phyloP scores from a whole-genome alignment of 2,113 vertebrate genomes.

The Sapajus apella region DNA sequence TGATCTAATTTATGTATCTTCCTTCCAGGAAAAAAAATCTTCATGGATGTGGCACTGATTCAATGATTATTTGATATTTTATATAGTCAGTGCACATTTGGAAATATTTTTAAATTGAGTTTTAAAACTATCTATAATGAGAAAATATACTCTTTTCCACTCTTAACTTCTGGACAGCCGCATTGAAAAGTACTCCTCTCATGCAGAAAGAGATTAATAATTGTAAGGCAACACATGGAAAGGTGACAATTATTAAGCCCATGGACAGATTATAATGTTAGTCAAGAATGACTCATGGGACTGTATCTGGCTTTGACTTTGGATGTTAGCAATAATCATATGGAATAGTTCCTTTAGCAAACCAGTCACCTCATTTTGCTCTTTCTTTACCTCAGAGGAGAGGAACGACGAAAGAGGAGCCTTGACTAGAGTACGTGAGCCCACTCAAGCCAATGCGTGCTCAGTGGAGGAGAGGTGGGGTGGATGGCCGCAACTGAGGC shows the following conservation, averaged over 20 bases:
- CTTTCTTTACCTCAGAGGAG: not conserved
- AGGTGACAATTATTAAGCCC: not conserved
- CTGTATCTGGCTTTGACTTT: not conserved
- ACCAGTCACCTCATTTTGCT: not conserved
- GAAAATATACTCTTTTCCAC: not conserved
- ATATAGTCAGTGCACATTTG: slow-evolving; percentile 16
- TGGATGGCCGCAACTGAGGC: fast-evolving
- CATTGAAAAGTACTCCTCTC: not conserved
- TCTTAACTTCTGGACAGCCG: not conserved
- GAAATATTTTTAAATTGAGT: slow-evolving; percentile 49
- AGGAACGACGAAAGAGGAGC: not conserved
- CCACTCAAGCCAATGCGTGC: not conserved
- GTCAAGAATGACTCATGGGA: fast-evolving
- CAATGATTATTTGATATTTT: slow-evolving; percentile 20
- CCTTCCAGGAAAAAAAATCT: slow-evolving; percentile 39
- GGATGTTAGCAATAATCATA: fast-evolving
- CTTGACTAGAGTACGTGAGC: no score
- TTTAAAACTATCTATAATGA: slow-evolving; percentile 48
- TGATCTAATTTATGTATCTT: slow-evolving; percentile 50
- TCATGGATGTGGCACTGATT: not conserved
- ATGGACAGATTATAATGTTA: not conserved
- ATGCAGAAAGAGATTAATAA: not conserved
- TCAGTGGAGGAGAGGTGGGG: fast-evolving
- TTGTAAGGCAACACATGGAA: not conserved
- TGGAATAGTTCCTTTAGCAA: not conserved